Evolutionary conservation across 1,140 invertebrate species (phyloP), one percentile per base, ranked within the genome.

Genomic region (Gyrodactylus salaris): DNA sequence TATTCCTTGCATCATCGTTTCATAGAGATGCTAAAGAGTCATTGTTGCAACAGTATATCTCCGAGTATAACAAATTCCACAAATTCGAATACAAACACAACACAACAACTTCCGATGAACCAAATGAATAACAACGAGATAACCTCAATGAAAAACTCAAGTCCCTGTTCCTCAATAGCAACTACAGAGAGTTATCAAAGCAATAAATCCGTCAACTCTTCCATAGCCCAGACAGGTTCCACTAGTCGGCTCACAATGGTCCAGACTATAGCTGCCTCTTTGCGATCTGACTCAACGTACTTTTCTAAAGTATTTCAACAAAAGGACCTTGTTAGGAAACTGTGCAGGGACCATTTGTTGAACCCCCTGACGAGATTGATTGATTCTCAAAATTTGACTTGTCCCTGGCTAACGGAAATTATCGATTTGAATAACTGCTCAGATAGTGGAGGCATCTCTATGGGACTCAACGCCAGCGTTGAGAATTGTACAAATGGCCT

Each of bases 1-100:
- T 73, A 73, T 69, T n/a, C 34, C 1, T 34, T 73, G 1, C 72
- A 73, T 20, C 72, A 73, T 69, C 34, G 68, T n/a, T 69, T 73
- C 20, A 73, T 73, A 22, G 72, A 73, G 22, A 69, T 73, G 72
- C 26, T 73, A 1, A 73, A 73, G 26, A 69, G 21, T 69, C 72
- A 73, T 69, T 73, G 72, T 26, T 73, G 72, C 26, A 54, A 54
- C 34, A n/a, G 7, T 54, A n/a, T n/a, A n/a, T n/a, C n/a, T n/a
- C n/a, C n/a, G n/a, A n/a, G n/a, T n/a, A n/a, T n/a, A n/a, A 16
- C 34, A 54, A n/a, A n/a, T 54, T n/a, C n/a, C 7, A 7, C 7
- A 54, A 54, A 54, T n/a, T 54, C 34, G n/a, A 16, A 7, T 54
- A 54, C 34, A 54, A 54, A 54, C 34, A 54, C 7, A 16, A n/a